Conservation (phyloP, 2,888 invertebrate species). For the Chelonus formosanus region DNA sequence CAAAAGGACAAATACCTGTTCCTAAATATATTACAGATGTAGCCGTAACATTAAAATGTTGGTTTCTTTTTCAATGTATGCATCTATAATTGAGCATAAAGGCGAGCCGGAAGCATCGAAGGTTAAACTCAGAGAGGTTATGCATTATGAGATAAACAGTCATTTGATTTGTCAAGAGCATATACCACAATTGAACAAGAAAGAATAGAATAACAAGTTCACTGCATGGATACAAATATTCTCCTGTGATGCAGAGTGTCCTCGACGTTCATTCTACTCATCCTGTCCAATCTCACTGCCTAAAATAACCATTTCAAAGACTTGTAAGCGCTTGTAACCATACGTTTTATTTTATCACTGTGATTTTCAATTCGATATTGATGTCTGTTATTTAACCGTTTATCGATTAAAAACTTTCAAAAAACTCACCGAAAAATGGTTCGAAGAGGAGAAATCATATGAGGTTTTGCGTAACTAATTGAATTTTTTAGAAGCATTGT, state of each 20-base stretch:
- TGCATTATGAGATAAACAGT: slow-evolving; percentile 48
- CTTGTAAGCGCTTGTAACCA: slow-evolving; percentile 24
- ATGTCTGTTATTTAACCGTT: too few relatives aligned
- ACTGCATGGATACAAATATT: background rate
- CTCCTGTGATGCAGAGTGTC: slow-evolving; percentile 44
- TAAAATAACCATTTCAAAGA: slow-evolving; percentile 48
- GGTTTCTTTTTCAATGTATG: too few relatives aligned
- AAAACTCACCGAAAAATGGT: slow-evolving; percentile 29
- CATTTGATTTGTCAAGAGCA: slow-evolving; percentile 19
- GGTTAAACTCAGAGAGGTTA: slow-evolving; percentile 51
- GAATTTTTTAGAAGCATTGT: slow-evolving; percentile 25
- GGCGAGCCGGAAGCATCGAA: slow-evolving; percentile 55
- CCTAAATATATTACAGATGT: too few relatives aligned
- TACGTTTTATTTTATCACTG: slow-evolving; percentile 20
- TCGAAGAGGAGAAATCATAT: slow-evolving; percentile 14
- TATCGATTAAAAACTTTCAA: background rate
- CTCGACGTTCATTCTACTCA: slow-evolving; percentile 59
- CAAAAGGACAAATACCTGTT: too few relatives aligned
- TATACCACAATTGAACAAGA: slow-evolving; percentile 24
- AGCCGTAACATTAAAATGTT: too few relatives aligned
- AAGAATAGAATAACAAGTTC: slow-evolving; percentile 1
- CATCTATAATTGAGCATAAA: slow-evolving; percentile 27
- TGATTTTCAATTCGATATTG: slow-evolving; percentile 17
- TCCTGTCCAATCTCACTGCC: slow-evolving; percentile 60
- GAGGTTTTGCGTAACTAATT: slow-evolving; percentile 14